A percentile compares a stretch with the other conserved stretches of the same genome.
These are phyloP conservation scores for Cyanocitta stelleri DNA, from an alignment of 2,113 vertebrate genomes.

Conservation along the genomic window DNA sequence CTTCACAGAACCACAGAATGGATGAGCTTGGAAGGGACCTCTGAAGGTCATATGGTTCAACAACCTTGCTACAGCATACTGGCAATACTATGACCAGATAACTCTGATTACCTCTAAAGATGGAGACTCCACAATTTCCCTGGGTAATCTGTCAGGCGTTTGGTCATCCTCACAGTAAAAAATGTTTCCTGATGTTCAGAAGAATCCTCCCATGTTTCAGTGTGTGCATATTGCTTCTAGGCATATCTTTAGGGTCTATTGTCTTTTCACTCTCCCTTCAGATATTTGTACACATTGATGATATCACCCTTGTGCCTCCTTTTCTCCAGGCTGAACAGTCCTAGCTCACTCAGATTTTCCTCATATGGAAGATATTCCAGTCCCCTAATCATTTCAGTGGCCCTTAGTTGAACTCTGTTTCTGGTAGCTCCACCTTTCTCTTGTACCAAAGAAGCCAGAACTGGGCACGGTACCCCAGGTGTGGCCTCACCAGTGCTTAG, in stretches of 20 bases:
- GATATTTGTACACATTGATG: background rate
- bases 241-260: background rate
- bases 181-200: background rate
- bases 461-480: background rate
- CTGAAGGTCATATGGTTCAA: background rate
- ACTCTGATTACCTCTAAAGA: background rate
- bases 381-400: too few species aligned
- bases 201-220: background rate
- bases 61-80: background rate
- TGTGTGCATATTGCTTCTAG: background rate
- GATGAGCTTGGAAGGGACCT: background rate
- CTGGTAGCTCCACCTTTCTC: background rate
- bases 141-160: background rate
- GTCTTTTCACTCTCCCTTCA: background rate
- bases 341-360: background rate
- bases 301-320: background rate
- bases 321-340: background rate
- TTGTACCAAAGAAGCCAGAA: background rate
- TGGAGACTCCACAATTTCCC: background rate
- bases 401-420: background rate
- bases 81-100: background rate
- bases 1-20: background rate
- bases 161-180: background rate
- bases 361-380: background rate
- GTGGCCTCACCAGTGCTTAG: background rate